Evolutionary conservation across 2,113 vertebrate species (phyloP).

Genomic region (Camelus dromedarius): DNA sequence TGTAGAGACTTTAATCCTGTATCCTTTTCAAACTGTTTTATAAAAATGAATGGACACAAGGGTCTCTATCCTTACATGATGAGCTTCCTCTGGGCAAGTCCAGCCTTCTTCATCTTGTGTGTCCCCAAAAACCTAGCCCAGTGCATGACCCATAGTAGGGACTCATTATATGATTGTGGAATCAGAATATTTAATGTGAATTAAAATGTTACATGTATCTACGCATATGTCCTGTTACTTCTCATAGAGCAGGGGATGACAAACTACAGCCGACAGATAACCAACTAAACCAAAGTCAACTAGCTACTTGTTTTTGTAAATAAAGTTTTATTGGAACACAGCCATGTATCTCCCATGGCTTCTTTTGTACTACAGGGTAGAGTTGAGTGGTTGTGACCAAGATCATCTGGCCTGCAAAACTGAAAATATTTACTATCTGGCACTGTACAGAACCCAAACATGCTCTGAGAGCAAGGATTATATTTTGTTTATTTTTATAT

Average conservation of each 20-base stretch:
- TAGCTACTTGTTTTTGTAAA: neutral
- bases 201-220: neutral
- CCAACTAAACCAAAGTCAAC: neutral
- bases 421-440: slow-evolving; percentile 10
- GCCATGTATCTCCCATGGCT: neutral
- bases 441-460: neutral
- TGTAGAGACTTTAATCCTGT: neutral
- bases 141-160: neutral
- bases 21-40: slow-evolving; percentile 23
- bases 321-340: neutral
- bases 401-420: neutral
- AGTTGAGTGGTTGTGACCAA: neutral
- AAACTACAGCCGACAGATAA: neutral
- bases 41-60: neutral
- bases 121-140: neutral
- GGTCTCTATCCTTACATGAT: neutral
- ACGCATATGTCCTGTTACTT: neutral
- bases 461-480: neutral
- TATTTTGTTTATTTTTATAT: neutral
- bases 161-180: neutral
- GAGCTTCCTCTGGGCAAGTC: neutral
- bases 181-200: neutral
- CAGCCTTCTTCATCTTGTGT: neutral
- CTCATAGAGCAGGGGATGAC: neutral
- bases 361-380: neutral